These are phyloP conservation scores for Ceratoteleas bidentatus DNA, from an alignment of 1,140 invertebrate species.

Conservation along the genomic window DNA sequence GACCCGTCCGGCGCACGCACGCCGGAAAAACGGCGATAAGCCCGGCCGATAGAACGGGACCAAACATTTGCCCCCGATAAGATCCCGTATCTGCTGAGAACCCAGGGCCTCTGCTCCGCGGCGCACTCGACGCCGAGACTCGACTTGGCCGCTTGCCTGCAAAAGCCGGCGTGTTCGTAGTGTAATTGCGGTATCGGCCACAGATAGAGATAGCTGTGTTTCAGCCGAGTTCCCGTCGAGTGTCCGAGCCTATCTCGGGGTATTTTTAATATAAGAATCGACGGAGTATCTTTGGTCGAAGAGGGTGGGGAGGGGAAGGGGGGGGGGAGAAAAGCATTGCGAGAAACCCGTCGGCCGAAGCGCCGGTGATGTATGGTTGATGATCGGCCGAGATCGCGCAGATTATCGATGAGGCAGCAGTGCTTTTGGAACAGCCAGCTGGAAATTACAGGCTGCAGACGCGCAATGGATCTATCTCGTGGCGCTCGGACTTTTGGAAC, in stretches of 20 bases:
- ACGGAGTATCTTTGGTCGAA: conserved; percentile 40
- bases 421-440: too few relatives aligned
- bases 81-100: conserved; percentile 79
- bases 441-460: too few relatives aligned
- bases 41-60: conserved; percentile 72
- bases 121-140: conserved; percentile 62
- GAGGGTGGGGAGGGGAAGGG: too few relatives aligned
- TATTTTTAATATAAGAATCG: conserved; percentile 79
- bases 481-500: too few relatives aligned
- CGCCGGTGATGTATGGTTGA: conserved; percentile 21
- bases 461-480: too few relatives aligned
- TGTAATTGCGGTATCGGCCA: conserved; percentile 67
- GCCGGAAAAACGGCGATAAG: conserved; percentile 69
- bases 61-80: conserved; percentile 79
- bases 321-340: conserved; percentile 61
- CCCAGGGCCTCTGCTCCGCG: conserved; percentile 69
- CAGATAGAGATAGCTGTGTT: conserved; percentile 79
- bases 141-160: conserved; percentile 50
- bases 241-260: conserved; percentile 71
- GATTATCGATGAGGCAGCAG: too few relatives aligned
- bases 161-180: conserved; percentile 61
- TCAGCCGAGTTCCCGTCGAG: conserved; percentile 75
- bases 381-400: conserved; percentile 19
- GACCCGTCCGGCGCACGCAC: conserved; percentile 59
- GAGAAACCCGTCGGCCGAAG: conserved; percentile 21